Evolutionary conservation across 1,140 invertebrate species (phyloP).

Genomic region (Lepeophtheirus salmonis): DNA sequence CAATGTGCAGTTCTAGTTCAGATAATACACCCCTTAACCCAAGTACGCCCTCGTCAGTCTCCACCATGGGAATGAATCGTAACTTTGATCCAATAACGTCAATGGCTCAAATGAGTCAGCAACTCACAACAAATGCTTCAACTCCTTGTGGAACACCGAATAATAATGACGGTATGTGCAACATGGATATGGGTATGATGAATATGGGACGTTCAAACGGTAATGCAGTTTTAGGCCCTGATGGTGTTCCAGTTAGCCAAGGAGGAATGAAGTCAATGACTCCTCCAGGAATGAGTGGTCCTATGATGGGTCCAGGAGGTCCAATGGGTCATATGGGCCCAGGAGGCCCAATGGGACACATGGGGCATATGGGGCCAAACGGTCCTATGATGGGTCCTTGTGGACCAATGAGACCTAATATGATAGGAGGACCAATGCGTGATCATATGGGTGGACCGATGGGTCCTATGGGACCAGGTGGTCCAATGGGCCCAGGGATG

Average conservation of each 20-base stretch:
- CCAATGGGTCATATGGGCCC: conserved; percentile 27
- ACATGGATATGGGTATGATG: conserved; percentile 27
- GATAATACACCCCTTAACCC: conserved; percentile 67
- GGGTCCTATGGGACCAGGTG: conserved; percentile 28
- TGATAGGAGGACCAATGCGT: conserved; percentile 24
- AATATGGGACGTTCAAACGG: conserved; percentile 30
- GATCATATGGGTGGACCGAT: conserved; percentile 30
- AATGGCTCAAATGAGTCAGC: conserved; percentile 79
- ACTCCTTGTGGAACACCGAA: conserved; percentile 18
- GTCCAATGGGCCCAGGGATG: conserved; percentile 24
- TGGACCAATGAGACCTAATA: conserved; percentile 22
- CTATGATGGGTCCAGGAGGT: conserved; percentile 24
- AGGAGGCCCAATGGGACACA: conserved; percentile 20
- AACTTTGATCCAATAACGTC: conserved; percentile 77
- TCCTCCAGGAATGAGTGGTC: conserved; percentile 17
- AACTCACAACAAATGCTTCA: conserved; percentile 41
- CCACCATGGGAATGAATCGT: conserved; percentile 23
- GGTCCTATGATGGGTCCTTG: conserved; percentile 21
- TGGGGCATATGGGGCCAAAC: conserved; percentile 21
- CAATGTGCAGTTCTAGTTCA: no score
- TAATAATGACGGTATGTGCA: conserved; percentile 29
- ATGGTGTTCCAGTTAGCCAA: conserved; percentile 19
- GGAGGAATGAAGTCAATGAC: not conserved
- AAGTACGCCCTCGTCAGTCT: conserved; percentile 42
- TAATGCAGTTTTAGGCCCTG: conserved; percentile 26